Evolutionary conservation across 2,797 vertebrate genomes (phyloP).

Genomic region (Silurus aristotelis): DNA sequence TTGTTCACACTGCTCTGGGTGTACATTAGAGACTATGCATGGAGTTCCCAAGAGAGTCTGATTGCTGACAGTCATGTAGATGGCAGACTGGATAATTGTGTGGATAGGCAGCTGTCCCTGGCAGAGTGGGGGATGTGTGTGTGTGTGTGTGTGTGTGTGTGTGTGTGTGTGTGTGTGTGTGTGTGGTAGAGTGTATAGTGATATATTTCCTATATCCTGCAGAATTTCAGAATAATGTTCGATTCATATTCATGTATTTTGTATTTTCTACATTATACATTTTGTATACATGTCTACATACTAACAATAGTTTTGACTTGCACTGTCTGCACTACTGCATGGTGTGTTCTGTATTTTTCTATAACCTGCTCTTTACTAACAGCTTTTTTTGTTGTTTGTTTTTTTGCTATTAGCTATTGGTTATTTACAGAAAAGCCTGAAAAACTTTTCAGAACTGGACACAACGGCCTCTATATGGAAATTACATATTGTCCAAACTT

Average conservation of each 20-base stretch:
- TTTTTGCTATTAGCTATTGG: neutral
- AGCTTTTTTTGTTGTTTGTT: neutral
- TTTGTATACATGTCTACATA: neutral
- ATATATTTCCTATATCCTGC: neutral
- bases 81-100: neutral
- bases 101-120: neutral
- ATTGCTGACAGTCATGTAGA: neutral
- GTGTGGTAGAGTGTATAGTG: neutral
- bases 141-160: too few relatives aligned
- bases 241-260: neutral
- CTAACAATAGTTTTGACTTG: neutral
- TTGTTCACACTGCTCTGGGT: neutral
- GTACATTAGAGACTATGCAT: neutral
- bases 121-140: neutral
- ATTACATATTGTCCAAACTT: neutral
- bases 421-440: neutral
- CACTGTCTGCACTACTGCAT: neutral
- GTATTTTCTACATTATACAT: neutral
- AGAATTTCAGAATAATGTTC: neutral
- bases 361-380: neutral
- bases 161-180: neutral
- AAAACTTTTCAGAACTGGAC: neutral
- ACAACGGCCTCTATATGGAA: neutral
- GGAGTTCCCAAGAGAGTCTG: conserved; percentile 2
- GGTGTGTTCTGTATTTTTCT: neutral